phyloP scores from a whole-genome alignment of 2,113 vertebrate species.

The Clinocottus analis region DNA sequence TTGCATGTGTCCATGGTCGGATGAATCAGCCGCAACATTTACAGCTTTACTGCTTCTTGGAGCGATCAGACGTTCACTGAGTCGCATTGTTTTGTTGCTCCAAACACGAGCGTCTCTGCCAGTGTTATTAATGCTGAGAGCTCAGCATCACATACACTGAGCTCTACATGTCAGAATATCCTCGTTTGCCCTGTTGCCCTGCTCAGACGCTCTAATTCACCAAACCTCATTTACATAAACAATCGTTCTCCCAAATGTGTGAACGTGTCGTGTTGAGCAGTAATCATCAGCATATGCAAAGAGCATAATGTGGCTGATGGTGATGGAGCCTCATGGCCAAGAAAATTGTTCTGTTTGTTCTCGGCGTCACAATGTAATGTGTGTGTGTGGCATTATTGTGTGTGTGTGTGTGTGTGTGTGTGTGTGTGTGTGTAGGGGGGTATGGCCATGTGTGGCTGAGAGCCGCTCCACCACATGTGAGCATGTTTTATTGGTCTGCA shows the following conservation, averaged over 20 bases:
- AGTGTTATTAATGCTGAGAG: neutral
- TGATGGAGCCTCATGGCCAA: slow-evolving; percentile 25
- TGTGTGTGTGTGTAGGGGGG: slow-evolving; percentile 23
- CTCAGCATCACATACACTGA: slow-evolving; percentile 4
- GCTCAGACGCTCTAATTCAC: slow-evolving; percentile 15
- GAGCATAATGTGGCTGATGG: slow-evolving; percentile 34
- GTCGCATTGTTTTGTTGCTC: slow-evolving; percentile 8
- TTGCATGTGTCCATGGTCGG: neutral
- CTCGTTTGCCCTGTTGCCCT: neutral
- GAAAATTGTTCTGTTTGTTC: slow-evolving; percentile 60
- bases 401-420: slow-evolving; percentile 27
- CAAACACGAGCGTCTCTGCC: slow-evolving; percentile 5
- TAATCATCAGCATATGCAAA: slow-evolving; percentile 14
- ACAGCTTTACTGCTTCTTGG: slow-evolving; percentile 16
- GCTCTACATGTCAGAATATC: neutral
- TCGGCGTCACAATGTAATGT: slow-evolving; percentile 36
- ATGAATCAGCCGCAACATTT: slow-evolving; percentile 27
- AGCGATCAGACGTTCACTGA: slow-evolving; percentile 1
- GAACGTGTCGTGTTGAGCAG: slow-evolving; percentile 7
- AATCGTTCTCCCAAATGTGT: slow-evolving; percentile 24
- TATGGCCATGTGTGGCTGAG: slow-evolving; percentile 50
- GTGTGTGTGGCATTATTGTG: slow-evolving; percentile 31
- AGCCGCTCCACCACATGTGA: slow-evolving; percentile 70
- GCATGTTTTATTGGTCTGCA: slow-evolving; percentile 72
- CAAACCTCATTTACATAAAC: slow-evolving; percentile 10